Evolutionary conservation across 1,140 invertebrate genomes (phyloP).

Genomic region (Homarus americanus): DNA sequence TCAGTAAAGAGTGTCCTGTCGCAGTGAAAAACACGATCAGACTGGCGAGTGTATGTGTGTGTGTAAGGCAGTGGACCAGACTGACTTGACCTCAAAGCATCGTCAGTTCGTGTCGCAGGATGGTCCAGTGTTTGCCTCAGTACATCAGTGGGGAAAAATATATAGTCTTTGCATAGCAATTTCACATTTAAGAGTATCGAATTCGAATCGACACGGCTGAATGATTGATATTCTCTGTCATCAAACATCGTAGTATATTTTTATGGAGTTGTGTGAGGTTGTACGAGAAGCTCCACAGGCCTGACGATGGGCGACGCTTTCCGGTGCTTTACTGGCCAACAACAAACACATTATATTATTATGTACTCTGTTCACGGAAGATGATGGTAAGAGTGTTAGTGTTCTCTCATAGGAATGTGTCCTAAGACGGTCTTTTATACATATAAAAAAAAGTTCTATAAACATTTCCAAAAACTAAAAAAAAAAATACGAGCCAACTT

Average conservation of each 20-base stretch:
- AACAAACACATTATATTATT: conserved; percentile 40
- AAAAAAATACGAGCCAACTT: conserved; percentile 16
- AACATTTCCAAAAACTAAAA: neutral
- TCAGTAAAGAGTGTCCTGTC: neutral
- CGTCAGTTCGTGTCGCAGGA: neutral
- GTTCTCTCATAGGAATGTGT: conserved; percentile 22
- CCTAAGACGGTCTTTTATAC: conserved; percentile 37
- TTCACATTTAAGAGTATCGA: neutral
- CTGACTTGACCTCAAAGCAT: too few species aligned
- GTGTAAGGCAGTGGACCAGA: too few species aligned
- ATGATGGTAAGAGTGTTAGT: conserved; percentile 29
- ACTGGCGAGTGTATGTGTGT: too few species aligned
- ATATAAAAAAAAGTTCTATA: conserved; percentile 23
- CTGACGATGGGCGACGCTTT: neutral
- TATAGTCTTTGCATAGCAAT: neutral
- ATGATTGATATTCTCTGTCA: neutral
- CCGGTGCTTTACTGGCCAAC: conserved; percentile 19
- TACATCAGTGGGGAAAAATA: neutral
- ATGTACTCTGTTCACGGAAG: conserved; percentile 31
- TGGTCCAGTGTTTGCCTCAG: neutral
- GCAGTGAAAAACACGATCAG: conserved; percentile 1
- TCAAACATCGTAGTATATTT: neutral
- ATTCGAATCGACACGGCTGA: neutral
- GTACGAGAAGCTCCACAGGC: neutral
- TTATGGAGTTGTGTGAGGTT: neutral